Conservation (phyloP, 2,113 vertebrate species). For the Numenius arquata region DNA sequence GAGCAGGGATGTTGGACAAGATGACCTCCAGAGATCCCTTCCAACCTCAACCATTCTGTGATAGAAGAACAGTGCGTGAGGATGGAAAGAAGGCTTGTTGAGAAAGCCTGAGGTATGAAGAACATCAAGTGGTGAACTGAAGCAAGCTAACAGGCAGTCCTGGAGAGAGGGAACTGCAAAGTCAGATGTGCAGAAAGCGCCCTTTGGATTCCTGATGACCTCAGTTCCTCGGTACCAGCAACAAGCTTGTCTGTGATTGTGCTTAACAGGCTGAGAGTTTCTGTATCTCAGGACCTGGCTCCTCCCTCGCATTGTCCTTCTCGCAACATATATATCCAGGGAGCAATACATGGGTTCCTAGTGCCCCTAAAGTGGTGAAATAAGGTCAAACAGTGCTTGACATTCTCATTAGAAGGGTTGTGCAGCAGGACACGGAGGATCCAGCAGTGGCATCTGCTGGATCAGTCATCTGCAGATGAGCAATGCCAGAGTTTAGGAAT, state of each 20-base stretch:
- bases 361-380: not conserved
- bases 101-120: not conserved
- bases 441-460: not conserved
- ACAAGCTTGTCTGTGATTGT: not conserved
- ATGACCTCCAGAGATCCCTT: not conserved
- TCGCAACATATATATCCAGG: not conserved
- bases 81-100: not conserved
- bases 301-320: not conserved
- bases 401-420: not conserved
- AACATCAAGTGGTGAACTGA: not conserved
- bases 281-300: not conserved
- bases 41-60: not conserved
- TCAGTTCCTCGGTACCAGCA: not conserved
- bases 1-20: not conserved
- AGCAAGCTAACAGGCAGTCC: not conserved
- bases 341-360: not conserved
- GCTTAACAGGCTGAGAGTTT: not conserved
- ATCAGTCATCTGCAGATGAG: constrained; percentile 15
- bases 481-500: constrained; percentile 21
- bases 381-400: not conserved
- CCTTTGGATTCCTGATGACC: not conserved
- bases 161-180: not conserved
- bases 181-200: accelerated
- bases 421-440: not conserved
- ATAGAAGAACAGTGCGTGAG: not conserved